phyloP scores from a whole-genome alignment of 2,888 invertebrate species.

The Lapara coniferarum region DNA sequence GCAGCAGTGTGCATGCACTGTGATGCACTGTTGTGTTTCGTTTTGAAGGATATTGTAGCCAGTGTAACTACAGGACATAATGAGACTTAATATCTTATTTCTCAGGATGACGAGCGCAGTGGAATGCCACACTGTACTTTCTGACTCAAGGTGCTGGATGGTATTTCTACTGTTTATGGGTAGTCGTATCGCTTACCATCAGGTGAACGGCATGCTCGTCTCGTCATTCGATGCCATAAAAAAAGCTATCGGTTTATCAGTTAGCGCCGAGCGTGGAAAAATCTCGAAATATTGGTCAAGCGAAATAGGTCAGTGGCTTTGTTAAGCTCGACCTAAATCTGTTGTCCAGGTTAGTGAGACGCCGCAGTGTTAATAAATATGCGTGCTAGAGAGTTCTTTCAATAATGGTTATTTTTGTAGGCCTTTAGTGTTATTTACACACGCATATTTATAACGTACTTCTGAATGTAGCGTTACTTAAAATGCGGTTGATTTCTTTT shows the following conservation, averaged over 20 bases:
- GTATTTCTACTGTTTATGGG: no score
- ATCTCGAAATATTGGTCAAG: slow-evolving; percentile 43
- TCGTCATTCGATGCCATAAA: no score
- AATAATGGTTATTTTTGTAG: slow-evolving; percentile 16
- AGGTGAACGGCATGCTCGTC: no score
- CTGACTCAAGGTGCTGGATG: no score
- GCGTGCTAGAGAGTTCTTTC: slow-evolving; percentile 7
- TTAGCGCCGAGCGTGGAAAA: slow-evolving; percentile 30
- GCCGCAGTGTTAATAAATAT: slow-evolving; percentile 1
- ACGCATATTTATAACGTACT: slow-evolving; percentile 8
- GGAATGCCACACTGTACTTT: no score
- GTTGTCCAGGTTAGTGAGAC: slow-evolving; percentile 35
- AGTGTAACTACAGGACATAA: no score
- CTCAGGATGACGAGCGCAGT: no score
- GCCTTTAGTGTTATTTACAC: slow-evolving; percentile 6
- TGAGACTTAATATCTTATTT: no score
- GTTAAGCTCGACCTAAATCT: slow-evolving; percentile 53
- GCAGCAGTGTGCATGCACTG: no score
- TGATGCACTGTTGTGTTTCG: no score
- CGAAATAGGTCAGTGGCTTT: slow-evolving; percentile 54
- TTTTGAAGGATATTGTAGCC: no score
- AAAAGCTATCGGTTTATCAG: slow-evolving; percentile 4
- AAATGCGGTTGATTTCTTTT: neutral
- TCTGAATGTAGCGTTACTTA: neutral
- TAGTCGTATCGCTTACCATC: no score